Evolutionary conservation across 1,140 invertebrate genomes (phyloP), one percentile per base, ranked within the genome.

Genomic region (Oreohelix idahoensis): DNA sequence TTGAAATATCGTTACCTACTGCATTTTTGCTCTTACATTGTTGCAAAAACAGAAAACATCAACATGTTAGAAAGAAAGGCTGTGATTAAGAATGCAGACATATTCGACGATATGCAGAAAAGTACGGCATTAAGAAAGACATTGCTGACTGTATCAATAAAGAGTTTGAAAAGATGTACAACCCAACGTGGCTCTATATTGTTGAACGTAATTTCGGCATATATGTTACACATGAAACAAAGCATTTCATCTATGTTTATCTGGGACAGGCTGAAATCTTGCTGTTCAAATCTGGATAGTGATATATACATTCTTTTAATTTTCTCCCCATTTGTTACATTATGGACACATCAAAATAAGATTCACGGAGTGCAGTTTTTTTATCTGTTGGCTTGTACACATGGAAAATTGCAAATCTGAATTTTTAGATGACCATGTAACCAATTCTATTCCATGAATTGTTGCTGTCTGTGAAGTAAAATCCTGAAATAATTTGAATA

Each of bases 91-190:
- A 99, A 99, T 96, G 99, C 98, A 87, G 98, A 99, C 93, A 99
- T 99, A 99, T 96, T 97, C 84, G 98, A 99, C 93, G 98, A 99
- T 93, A 99, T 99, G 98, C 98, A 99, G 98, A 99, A 93, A 99
- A 99, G 92, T 99, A 98, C 93, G 99, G 99, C 93, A 99, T 99
- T 93, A 98, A 99, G 94, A 99, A 99, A 95, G 98, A 99, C 92
- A 99, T 99, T 90, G 97, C 98, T 29, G 97, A 97, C 63, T 98
- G 95, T 92, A 98, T 99, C 92, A 99, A 99, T 94, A 99, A 98
- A 93, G 98, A 99, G 93, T 99, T 99, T 92, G 98, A 99, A 94
- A 98, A 98, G 94, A 98, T 98, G 93, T 98, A 97, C 94, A 98
- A 98, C 92, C 97, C 97, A 29, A 99, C 97, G 87, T 98, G 97